Evolutionary conservation across 1,140 invertebrate species (phyloP), one percentile per base, ranked within the genome.

Genomic region (Drosophila obscura): DNA sequence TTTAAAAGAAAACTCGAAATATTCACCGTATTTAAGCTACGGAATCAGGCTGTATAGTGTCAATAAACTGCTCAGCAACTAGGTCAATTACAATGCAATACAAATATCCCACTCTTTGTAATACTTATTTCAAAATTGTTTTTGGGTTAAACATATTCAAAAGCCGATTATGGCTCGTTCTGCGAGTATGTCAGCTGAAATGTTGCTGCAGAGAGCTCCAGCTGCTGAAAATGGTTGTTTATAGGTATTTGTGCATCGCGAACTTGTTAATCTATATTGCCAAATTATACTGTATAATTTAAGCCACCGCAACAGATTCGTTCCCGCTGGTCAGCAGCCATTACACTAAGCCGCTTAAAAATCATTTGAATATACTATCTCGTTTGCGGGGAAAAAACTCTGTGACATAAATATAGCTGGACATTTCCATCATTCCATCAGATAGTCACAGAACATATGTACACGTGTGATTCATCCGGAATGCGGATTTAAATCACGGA

Each of bases 301-400:
- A 83, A 72, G 65, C 80, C 26, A 62, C 76, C 72, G 39, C 61
- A 62, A 26, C 13, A 5, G 48, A 28, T 44, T 51, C 66, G 39
- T 66, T 82, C 53, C 64, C 11, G 63, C 52, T 75, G 71, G 53
- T 80, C 71, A 49, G 51, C 65, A 69, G 67, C 67, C 72, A 84
- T 85, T 84, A 84, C 73, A 65, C 74, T 82, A 82, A 82, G 80
- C 80, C 69, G 80, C 80, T 82, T 82, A 73, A 84, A 83, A 84
- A 83, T 79, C 74, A 84, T 78, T 58, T 73, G 63, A 61, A 73
- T 53, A 73, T 65, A 62, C 1, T 19, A 19, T 67, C 46, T 35
- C 22, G 15, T 2, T 31, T 31, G 2, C 48, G 49, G 22, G 41
- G 19, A 41, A 26, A 58, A 73, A 68, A 77, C 15, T 45, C 43